Base-by-base conservation (phyloP, 1,140 invertebrate genomes). In the Sinella curviseta region DNA sequence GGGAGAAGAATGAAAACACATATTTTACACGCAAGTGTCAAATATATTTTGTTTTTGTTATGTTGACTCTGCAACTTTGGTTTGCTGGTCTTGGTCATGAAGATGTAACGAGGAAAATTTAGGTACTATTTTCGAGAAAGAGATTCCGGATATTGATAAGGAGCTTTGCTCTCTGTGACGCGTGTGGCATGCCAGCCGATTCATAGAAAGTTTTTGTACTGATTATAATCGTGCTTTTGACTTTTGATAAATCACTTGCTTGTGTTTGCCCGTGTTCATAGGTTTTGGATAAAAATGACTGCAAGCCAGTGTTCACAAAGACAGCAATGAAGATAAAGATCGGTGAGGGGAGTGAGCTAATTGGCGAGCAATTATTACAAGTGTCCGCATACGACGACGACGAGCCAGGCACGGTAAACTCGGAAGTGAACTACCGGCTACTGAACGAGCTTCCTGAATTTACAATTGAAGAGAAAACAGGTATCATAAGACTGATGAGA, bases 391-490 rank as follows among this genome's bases (percentile, higher is more conserved):
- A 78, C 17, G 90, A 91, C 82, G 83, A 84, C 0, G 89, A 90
- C 76, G 86, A 86, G 34, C 87, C 86, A 4, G 81, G 79, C 3
- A 80, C 76, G 33, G 77, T 80, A 8, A 83, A 96, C 82, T 94
- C 94, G 0, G 94, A 92, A 0, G 89, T 92, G 0, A 92, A 95
- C 60, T 96, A 95, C 85, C 90, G 90, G 55, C 85, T 97, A 8
- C 89, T 92, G 0, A 94, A 94, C 0, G 94, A 96, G 80, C 93
- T 92, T 0, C 88, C 90, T 33, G 94, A 96, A 84, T 99, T 99
- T 85, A 88, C 88, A 67, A 92, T 99, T 0, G 94, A 98, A 84
- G 89, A 90, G 1, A 86, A 89, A 0, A 92, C 90, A 0, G 97
- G 97, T 0, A 90, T 93, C 36, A 88, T 99, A 30, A 90, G 87